phyloP scores from a whole-genome alignment of 2,797 vertebrate species.

The Philypnodon macrostomus region DNA sequence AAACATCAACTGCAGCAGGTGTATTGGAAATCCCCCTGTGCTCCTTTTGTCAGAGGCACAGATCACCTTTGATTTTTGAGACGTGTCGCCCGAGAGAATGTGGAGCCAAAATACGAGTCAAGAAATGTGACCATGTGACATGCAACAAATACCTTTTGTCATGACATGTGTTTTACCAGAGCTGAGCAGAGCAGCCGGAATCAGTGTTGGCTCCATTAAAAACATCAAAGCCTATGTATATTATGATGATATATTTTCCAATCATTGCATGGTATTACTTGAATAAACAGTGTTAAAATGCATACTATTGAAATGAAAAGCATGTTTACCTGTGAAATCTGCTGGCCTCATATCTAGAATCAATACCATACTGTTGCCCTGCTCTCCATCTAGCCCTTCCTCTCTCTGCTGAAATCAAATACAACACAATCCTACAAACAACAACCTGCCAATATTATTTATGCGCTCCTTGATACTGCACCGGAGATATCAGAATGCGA shows the following conservation, averaged over 20 bases:
- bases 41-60: conserved; percentile 27
- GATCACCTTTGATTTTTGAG: conserved; percentile 57
- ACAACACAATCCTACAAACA: conserved; percentile 58
- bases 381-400: conserved; percentile 28
- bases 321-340: no score
- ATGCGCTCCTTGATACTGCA: conserved; percentile 1
- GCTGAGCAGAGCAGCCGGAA: background rate
- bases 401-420: conserved; percentile 50
- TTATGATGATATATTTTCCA: no score
- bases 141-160: conserved; percentile 24
- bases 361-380: conserved; percentile 16
- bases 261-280: no score
- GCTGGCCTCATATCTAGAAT: no score
- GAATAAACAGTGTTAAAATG: no score
- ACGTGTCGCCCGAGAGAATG: conserved; percentile 31
- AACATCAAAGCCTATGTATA: no score
- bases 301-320: no score
- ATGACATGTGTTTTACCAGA: background rate
- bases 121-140: conserved; percentile 31
- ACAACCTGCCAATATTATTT: conserved; percentile 34
- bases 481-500: conserved; percentile 50
- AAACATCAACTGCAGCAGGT: conserved; percentile 61
- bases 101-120: conserved; percentile 14
- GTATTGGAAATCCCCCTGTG: conserved; percentile 53
- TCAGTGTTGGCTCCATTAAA: no score